These are phyloP conservation scores for Andrena bicolor DNA, from an alignment of 2,888 invertebrate genomes.

Conservation along the genomic window DNA sequence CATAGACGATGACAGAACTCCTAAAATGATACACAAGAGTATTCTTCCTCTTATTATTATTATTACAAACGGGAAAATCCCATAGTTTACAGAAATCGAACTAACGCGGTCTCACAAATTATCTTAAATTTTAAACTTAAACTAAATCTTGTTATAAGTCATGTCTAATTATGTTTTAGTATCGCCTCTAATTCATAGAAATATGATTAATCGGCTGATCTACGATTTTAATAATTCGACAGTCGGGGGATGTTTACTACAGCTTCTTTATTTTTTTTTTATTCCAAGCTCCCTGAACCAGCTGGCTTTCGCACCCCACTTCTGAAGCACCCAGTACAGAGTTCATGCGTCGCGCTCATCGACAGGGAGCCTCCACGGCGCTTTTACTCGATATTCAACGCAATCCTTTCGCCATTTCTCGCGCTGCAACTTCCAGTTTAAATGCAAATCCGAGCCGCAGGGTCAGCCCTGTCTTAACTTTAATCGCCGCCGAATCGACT, in stretches of 20 bases:
- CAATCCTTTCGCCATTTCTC: constrained; percentile 7
- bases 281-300: neutral
- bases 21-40: neutral
- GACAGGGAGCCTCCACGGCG: constrained; percentile 42
- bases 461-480: neutral
- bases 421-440: neutral
- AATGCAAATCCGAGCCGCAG: neutral
- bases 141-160: no score
- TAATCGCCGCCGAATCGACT: neutral
- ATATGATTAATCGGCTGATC: neutral
- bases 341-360: constrained; percentile 49
- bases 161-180: no score
- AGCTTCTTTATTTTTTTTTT: no score
- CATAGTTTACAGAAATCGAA: no score
- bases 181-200: neutral
- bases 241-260: no score
- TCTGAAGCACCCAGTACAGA: neutral
- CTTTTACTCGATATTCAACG: constrained; percentile 21
- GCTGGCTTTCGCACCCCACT: neutral
- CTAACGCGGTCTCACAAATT: no score
- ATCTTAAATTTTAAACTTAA: no score
- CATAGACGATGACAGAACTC: neutral
- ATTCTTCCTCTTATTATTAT: no score
- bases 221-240: no score
- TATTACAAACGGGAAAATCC: no score